phyloP scores from a whole-genome alignment of 2,113 vertebrate genomes.

The Heterocephalus glaber region DNA sequence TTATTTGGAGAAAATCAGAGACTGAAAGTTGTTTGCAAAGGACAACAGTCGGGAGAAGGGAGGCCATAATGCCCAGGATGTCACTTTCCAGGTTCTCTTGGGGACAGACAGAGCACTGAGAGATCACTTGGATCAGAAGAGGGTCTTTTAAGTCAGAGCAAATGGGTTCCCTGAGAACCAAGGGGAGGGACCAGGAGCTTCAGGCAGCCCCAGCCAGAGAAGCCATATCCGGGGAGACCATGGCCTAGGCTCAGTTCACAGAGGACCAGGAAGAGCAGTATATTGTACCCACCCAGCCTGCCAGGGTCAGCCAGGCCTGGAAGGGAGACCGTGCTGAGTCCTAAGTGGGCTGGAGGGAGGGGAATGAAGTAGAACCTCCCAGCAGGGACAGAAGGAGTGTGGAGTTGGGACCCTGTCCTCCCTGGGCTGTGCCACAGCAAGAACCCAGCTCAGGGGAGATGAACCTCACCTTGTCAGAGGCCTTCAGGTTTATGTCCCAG shows the following conservation, averaged over 20 bases:
- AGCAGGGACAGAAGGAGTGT: neutral
- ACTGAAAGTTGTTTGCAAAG: neutral
- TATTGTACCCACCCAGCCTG: neutral
- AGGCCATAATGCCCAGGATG: neutral
- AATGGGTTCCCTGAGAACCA: neutral
- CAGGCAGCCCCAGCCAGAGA: neutral
- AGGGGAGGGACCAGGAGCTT: neutral
- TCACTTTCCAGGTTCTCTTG: neutral
- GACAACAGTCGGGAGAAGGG: neutral
- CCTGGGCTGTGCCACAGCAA: neutral
- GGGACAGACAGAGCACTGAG: neutral
- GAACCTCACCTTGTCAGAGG: slow-evolving; percentile 67
- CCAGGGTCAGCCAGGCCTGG: neutral
- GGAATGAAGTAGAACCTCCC: neutral
- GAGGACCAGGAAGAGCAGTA: neutral
- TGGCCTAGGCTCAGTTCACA: neutral
- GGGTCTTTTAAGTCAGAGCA: neutral
- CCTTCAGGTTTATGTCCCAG: slow-evolving; percentile 52
- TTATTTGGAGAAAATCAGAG: neutral
- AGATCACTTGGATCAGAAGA: neutral
- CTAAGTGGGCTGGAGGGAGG: neutral
- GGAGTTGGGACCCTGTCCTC: neutral
- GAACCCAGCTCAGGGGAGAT: neutral
- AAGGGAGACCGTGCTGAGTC: neutral
- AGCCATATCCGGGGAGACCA: neutral